Evolutionary conservation across 2,888 invertebrate genomes (phyloP).

Genomic region (Seladonia tumulorum): DNA sequence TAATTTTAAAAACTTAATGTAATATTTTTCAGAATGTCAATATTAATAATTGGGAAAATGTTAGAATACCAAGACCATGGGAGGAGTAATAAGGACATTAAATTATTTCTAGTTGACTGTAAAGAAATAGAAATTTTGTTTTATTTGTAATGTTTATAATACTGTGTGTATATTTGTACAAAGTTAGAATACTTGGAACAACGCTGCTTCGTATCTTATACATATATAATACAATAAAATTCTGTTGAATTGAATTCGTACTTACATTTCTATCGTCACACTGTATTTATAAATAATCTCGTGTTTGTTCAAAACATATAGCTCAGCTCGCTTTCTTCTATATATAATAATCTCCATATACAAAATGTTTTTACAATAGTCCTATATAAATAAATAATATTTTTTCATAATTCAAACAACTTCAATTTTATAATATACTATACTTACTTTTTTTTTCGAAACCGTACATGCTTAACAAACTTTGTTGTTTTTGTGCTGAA

Average conservation of each 20-base stretch:
- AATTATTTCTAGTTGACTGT: background rate
- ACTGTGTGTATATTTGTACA: slow-evolving; percentile 5
- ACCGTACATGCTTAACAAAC: slow-evolving; percentile 88
- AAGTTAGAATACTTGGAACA: background rate
- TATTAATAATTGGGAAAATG: slow-evolving; percentile 94
- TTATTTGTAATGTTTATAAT: background rate
- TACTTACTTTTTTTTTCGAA: slow-evolving; percentile 84
- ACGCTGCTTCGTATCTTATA: background rate
- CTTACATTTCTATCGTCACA: background rate
- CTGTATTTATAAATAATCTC: slow-evolving; percentile 3
- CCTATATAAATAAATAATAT: slow-evolving; percentile 37
- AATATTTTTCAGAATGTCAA: slow-evolving; percentile 85
- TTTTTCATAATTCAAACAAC: background rate
- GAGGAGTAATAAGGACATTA: slow-evolving; percentile 85
- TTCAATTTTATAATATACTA: background rate
- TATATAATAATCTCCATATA: background rate
- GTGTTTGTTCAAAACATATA: background rate
- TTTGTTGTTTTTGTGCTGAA: slow-evolving; percentile 85
- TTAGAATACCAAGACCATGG: slow-evolving; percentile 94
- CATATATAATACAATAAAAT: background rate
- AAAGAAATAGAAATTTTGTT: background rate
- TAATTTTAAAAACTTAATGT: slow-evolving; percentile 6
- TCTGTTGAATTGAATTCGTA: background rate
- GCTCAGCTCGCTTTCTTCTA: background rate
- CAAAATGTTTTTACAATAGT: slow-evolving; percentile 3